Base-by-base conservation (phyloP, 2,113 vertebrate genomes). In the Chitala chitala region DNA sequence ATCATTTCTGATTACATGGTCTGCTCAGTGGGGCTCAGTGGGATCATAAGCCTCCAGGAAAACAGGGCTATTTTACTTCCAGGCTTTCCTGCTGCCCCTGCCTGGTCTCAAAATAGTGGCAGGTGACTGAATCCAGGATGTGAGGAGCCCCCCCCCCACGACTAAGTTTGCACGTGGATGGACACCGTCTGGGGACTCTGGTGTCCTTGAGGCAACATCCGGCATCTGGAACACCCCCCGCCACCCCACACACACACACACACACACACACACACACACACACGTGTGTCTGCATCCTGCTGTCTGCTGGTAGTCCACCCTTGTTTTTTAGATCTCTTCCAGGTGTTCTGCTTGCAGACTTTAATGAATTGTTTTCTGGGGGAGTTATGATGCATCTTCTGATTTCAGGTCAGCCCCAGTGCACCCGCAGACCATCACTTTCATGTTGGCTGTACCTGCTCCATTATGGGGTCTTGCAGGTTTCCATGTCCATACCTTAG, bases 61-160 rank as follows among this genome's bases (percentile, higher is more conserved):
- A 68, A 4, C 36, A 55, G 24, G 40, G 26, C 22, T 24, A 36
- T 15, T 61, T 75, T 44, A 75, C 42, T 42, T 70, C 74, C 74
- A 24, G 20, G n/a, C 64, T 42, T 12, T 3, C 31, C 12, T 51
- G 42, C 54, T 50, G 42, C 70, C 64, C 64, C 22, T 24, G n/a
- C 55, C 42, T 58, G 36, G 36, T 13, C 72, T 73, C 24, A 51
- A 51, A 53, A 64, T 64, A 73, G 46, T 29, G 40, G 15, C 2
- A n/a, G 9, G 8, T 10, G 22, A 26, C 51, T 13, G 17, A 2
- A 22, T 22, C 8, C 66, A 61, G 55, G 74, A 46, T 22, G 24
- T 15, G 24, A 22, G 48, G 64, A 20, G 3, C 17, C 70, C 1
- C 10, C 53, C 12, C 53, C 53, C 53, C 38, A 33, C 36, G 58